Base-by-base conservation (phyloP, 1,140 invertebrate species). In the Sarcophaga bullata region DNA sequence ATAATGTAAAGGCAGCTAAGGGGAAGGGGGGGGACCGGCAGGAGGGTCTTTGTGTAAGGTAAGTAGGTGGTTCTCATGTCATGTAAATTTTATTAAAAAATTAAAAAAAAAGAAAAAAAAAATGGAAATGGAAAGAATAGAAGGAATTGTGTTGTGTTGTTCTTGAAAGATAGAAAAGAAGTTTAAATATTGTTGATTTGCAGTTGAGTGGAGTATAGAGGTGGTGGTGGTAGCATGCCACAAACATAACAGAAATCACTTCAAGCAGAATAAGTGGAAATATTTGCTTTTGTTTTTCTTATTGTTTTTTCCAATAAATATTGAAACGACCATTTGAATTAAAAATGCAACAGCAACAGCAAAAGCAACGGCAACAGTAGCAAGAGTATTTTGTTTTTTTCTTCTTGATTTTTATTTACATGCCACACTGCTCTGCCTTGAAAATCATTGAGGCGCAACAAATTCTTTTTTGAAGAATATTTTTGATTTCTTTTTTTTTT, bases 181-280 rank as follows among this genome's bases (percentile, higher is more conserved):
- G 19, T 17, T 8, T 6, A 68, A 68, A 68, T 68, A n/a, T 68
- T 68, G 62, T 68, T 68, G 62, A 58, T 58, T 37, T 37, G 25
- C 25, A 37, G 25, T 37, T 37, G 25, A 37, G 25, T 37, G 25
- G 25, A 37, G 25, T 37, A 37, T 1, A 37, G 25, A n/a, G n/a
- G n/a, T n/a, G 15, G 9, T 58, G 6, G 13, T 58, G 10, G 19
- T 68, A 68, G 17, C 62, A 68, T 19, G 19, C 62, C 17, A 19
- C 50, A 68, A 68, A 68, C n/a, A 37, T 68, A 68, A 19, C 17
- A 68, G 25, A 68, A 68, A 68, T 68, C 62, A 68, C 19, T 68
- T 68, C 62, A 68, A 68, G 62, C 62, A 68, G 62, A 68, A 68
- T n/a, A 68, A 68, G n/a, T 68, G 62, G 19, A 68, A 68, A 68